Percentiles rank a stretch among this genome's conserved stretches.
These are phyloP conservation scores for Serilophus lunatus DNA, from an alignment of 2,113 vertebrate genomes.

Conservation along the genomic window DNA sequence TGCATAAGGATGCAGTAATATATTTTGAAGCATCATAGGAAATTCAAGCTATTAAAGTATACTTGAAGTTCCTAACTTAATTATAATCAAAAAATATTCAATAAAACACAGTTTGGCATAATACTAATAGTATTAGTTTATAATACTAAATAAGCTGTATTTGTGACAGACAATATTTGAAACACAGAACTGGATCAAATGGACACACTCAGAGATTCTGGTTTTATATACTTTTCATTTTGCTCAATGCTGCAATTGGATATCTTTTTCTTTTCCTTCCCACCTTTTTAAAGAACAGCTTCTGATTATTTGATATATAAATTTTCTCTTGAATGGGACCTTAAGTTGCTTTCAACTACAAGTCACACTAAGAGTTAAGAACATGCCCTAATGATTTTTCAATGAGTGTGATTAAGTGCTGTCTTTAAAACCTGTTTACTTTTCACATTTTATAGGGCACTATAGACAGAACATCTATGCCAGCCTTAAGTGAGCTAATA, in stretches of 20 bases:
- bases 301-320: background rate
- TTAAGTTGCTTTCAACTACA: background rate
- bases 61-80: background rate
- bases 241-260: background rate
- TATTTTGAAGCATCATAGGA: background rate
- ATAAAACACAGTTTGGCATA: background rate
- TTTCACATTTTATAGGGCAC: background rate
- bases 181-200: background rate
- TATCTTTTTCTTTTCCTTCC: background rate
- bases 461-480: background rate
- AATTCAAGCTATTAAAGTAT: background rate
- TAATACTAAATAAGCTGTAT: background rate
- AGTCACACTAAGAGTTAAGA: background rate
- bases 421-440: conserved; percentile 11
- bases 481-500: background rate
- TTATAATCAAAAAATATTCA: background rate
- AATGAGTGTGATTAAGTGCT: background rate
- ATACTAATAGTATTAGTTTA: too few relatives aligned
- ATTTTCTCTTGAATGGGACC: background rate
- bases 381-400: background rate
- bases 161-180: background rate
- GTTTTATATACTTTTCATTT: background rate
- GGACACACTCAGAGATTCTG: background rate
- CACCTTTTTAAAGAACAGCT: background rate
- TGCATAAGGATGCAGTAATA: background rate